phyloP scores from a whole-genome alignment of 2,888 invertebrate genomes.

The Amphipyra tragopoginis region DNA sequence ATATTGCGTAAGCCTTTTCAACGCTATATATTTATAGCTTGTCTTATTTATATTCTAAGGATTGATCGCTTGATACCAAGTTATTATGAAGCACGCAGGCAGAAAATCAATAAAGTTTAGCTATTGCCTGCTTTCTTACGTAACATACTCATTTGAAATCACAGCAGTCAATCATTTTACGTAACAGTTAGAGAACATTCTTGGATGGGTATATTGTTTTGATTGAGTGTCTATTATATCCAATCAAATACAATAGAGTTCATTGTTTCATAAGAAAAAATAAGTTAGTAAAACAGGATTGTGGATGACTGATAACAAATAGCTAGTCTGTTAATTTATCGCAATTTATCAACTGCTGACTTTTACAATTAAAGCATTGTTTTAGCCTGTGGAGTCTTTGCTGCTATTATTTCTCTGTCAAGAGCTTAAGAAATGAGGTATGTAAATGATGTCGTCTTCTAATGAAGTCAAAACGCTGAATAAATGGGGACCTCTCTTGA shows the following conservation, averaged over 20 bases:
- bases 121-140: constrained; percentile 6
- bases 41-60: not conserved
- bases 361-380: too few species aligned
- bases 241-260: constrained; percentile 33
- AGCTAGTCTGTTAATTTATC: too few species aligned
- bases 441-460: too few species aligned
- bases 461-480: too few species aligned
- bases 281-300: not conserved
- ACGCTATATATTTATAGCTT: constrained; percentile 13
- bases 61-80: not conserved
- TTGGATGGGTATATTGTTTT: constrained; percentile 15
- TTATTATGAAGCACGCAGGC: constrained; percentile 17
- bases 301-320: not conserved
- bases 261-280: constrained; percentile 22
- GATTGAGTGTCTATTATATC: constrained; percentile 24
- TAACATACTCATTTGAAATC: constrained; percentile 11
- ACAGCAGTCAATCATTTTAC: constrained; percentile 9
- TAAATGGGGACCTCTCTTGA: too few species aligned
- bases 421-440: too few species aligned
- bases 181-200: constrained; percentile 12
- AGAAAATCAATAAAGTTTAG: constrained; percentile 28
- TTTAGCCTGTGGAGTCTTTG: too few species aligned
- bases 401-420: too few species aligned
- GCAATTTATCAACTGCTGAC: too few species aligned
- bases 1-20: constrained; percentile 9